Conservation (phyloP, 2,888 invertebrate species). For the Himalopsyche anomala region DNA sequence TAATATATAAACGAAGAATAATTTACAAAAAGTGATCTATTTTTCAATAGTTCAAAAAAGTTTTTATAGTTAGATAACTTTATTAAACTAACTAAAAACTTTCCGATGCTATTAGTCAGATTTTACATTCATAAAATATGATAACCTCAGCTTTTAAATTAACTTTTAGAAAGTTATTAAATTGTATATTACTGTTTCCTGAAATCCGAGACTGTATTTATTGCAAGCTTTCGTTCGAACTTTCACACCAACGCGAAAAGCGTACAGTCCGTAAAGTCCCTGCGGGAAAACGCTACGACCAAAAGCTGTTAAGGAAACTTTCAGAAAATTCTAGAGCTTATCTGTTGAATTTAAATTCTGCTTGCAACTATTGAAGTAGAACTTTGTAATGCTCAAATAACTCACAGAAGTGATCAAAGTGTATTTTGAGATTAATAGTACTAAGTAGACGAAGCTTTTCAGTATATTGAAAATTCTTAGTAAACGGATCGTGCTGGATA, state of each 20-base stretch:
- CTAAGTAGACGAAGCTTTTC: background rate
- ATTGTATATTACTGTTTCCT: too few relatives aligned
- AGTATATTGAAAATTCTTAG: background rate
- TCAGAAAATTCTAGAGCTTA: background rate
- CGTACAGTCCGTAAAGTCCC: background rate
- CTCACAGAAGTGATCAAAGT: background rate
- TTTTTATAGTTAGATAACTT: too few relatives aligned
- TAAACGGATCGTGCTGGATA: background rate
- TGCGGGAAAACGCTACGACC: background rate
- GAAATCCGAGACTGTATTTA: too few relatives aligned
- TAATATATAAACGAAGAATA: too few relatives aligned
- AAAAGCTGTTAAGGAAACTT: conserved; percentile 1
- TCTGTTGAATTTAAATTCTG: conserved; percentile 1
- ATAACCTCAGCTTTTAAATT: too few relatives aligned
- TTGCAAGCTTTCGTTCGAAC: background rate
- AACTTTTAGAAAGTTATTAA: too few relatives aligned
- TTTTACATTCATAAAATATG: too few relatives aligned
- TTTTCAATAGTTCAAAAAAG: too few relatives aligned
- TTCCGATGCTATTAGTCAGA: too few relatives aligned
- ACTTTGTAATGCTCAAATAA: conserved; percentile 3
- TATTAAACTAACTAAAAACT: too few relatives aligned
- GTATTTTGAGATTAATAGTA: conserved; percentile 14
- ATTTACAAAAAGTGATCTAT: too few relatives aligned
- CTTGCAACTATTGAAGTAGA: background rate
- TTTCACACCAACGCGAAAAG: background rate